Percentiles rank a stretch among this genome's conserved stretches.
phyloP scores from a whole-genome alignment of 2,888 invertebrate genomes.

The Apamea anceps region DNA sequence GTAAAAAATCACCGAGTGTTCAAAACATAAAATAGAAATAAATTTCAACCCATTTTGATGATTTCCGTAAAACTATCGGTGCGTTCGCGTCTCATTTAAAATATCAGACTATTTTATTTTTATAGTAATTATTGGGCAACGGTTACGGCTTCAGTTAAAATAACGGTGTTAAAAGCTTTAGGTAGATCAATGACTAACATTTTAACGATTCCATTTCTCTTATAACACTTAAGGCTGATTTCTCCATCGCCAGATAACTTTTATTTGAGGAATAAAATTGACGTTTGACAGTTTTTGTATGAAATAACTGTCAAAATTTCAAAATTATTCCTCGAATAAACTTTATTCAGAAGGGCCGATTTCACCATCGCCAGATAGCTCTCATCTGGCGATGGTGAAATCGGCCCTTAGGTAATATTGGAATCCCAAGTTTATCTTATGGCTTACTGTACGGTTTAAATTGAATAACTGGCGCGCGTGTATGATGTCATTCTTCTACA shows the following conservation, averaged over 20 bases:
- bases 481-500: too few species aligned
- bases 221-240: not conserved
- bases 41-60: slow-evolving; percentile 59
- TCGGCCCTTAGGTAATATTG: not conserved
- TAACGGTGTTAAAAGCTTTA: slow-evolving; percentile 17
- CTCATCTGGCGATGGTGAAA: too few species aligned
- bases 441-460: not conserved
- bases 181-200: not conserved
- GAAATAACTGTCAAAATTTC: too few species aligned
- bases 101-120: slow-evolving; percentile 28
- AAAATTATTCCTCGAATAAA: too few species aligned
- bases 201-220: not conserved
- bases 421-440: not conserved
- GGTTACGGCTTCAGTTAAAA: not conserved
- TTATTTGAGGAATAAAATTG: too few species aligned
- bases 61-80: slow-evolving; percentile 58
- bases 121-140: slow-evolving; percentile 22
- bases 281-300: too few species aligned
- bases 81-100: slow-evolving; percentile 30
- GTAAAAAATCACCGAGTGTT: slow-evolving; percentile 63
- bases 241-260: too few species aligned
- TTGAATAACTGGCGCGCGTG: not conserved
- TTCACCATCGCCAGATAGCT: too few species aligned
- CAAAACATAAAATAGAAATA: slow-evolving; percentile 61
- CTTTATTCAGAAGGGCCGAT: too few species aligned